Evolutionary conservation across 2,888 invertebrate species (phyloP).

Genomic region (Amphiduros pacificus): DNA sequence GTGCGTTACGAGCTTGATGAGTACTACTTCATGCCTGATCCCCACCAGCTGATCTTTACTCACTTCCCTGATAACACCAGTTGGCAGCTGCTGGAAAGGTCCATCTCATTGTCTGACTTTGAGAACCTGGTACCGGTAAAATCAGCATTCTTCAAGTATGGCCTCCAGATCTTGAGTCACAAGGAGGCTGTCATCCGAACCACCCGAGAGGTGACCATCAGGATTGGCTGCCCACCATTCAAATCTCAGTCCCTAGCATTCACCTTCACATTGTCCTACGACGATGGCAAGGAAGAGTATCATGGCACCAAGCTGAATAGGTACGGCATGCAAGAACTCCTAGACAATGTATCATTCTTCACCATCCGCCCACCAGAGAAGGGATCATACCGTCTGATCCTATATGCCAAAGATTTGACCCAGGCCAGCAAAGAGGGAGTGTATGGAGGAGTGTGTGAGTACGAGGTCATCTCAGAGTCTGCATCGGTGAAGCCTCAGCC

Average conservation of each 20-base stretch:
- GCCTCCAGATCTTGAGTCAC: constrained; percentile 58
- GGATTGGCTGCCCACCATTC: constrained; percentile 52
- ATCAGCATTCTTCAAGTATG: constrained; percentile 59
- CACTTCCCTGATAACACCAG: constrained; percentile 58
- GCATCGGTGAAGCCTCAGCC: constrained; percentile 46
- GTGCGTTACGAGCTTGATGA: constrained; percentile 49
- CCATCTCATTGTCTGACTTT: constrained; percentile 53
- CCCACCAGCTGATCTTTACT: constrained; percentile 58
- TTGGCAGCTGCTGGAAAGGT: constrained; percentile 58
- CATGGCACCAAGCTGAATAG: constrained; percentile 52
- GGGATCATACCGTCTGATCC: constrained; percentile 56
- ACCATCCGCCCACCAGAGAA: constrained; percentile 54
- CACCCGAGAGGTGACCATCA: constrained; percentile 52
- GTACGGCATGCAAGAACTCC: constrained; percentile 57
- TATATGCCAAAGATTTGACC: constrained; percentile 58
- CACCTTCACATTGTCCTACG: constrained; percentile 56
- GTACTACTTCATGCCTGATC: constrained; percentile 60
- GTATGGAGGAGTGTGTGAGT: constrained; percentile 59
- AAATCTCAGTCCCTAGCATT: constrained; percentile 52
- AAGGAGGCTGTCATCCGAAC: constrained; percentile 56
- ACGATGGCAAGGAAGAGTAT: constrained; percentile 51
- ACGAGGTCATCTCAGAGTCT: constrained; percentile 53
- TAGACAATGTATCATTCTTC: constrained; percentile 55
- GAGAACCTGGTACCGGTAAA: constrained; percentile 60
- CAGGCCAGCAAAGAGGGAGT: constrained; percentile 55